These are phyloP conservation scores for Cantharis rufa DNA, from an alignment of 2,888 invertebrate genomes.

Conservation along the genomic window DNA sequence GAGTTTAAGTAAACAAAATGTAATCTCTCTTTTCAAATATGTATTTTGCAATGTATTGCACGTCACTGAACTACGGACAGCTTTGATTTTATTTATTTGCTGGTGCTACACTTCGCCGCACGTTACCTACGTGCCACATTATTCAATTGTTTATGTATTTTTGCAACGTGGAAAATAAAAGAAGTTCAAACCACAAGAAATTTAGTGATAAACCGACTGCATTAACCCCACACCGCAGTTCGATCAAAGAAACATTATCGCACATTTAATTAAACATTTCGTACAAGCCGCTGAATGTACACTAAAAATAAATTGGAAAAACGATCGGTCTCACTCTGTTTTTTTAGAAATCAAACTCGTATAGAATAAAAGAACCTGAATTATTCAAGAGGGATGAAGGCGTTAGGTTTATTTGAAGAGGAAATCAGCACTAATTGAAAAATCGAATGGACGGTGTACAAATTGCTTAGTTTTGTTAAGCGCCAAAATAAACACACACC, in stretches of 20 bases:
- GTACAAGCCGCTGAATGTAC: slow-evolving; percentile 17
- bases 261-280: slow-evolving; percentile 33
- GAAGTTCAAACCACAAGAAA: neutral
- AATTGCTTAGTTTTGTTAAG: neutral
- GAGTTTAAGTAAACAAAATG: too few relatives aligned
- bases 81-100: neutral
- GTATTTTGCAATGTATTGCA: too few relatives aligned
- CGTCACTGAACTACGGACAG: neutral
- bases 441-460: slow-evolving; percentile 1
- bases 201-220: neutral
- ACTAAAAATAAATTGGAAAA: slow-evolving; percentile 23
- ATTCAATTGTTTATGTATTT: neutral
- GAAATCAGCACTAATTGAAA: slow-evolving; percentile 13
- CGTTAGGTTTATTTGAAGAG: slow-evolving; percentile 19
- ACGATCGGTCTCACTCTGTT: slow-evolving; percentile 7
- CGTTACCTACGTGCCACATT: neutral
- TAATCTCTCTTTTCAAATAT: too few relatives aligned
- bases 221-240: slow-evolving; percentile 32
- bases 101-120: neutral
- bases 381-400: slow-evolving; percentile 10
- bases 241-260: slow-evolving; percentile 36
- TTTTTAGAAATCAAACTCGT: slow-evolving; percentile 19
- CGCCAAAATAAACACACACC: neutral
- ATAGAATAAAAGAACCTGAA: slow-evolving; percentile 14
- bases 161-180: neutral